Base-by-base conservation (phyloP, 2,888 invertebrate genomes). In the Thera britannica region DNA sequence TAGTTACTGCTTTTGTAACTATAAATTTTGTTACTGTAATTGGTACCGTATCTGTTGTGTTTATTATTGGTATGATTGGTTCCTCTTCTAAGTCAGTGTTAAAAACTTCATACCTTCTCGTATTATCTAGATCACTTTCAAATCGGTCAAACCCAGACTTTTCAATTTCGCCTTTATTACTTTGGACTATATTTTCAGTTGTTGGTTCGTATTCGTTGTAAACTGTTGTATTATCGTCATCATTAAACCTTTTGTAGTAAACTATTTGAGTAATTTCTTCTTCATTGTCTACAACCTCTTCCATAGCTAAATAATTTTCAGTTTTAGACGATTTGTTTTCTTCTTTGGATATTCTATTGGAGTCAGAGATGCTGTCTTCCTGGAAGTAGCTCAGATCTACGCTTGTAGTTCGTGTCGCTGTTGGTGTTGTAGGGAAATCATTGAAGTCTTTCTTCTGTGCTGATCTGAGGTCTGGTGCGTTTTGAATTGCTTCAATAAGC, bases 401-500 rank as follows among this genome's bases (percentile, higher is more conserved):
- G 23, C n/a, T 54, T 4, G 62, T 68, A 8, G 56, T 62, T 54
- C 44, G 56, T 41, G 57, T 60, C 8, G 12, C 11, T 61, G 23
- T 44, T 46, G 12, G 8, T 34, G 67, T 57, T 35, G 62, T 36
- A 4, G 75, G 58, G 12, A 62, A 56, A 11, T 76, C 70, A n/a
- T 78, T 60, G 12, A 83, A 49, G 12, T 82, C 79, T 71, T 85
- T 84, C 61, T 85, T 87, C 65, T 78, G 79, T 2, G 84, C 81
- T 6, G 78, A 68, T 77, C 88, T 89, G 1, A 91, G 85, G 63
- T 90, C 86, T 23, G 92, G 92, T 56, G 92, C 87, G 70, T 79
- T 86, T 83, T 85, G 87, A 4, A 92, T 92, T 35, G 90, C 88
- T 23, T 91, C 90, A 72, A 92, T 85, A 48, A 92, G 72, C 71